Conservation (phyloP, 2,113 vertebrate genomes). For the Cyprinodon brontotheroides region DNA sequence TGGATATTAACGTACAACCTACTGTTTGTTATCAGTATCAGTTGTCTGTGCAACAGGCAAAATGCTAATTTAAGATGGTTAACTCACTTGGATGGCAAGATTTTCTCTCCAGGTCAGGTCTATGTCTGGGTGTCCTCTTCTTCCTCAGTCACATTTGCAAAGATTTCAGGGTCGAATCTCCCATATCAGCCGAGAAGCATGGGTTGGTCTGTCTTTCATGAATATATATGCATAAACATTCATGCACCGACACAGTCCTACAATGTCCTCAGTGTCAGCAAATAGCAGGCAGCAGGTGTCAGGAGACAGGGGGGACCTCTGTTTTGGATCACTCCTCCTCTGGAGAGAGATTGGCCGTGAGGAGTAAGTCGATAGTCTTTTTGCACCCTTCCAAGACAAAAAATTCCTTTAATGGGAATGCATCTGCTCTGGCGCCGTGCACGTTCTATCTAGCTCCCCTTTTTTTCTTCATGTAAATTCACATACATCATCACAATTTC, state of each 20-base stretch:
- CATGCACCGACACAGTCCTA: constrained; percentile 52
- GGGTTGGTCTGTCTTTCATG: constrained; percentile 31
- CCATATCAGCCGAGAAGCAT: constrained; percentile 38
- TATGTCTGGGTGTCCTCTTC: constrained; percentile 27
- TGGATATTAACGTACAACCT: not conserved
- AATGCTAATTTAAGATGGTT: not conserved
- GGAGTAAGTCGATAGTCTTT: constrained; percentile 48
- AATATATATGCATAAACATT: constrained; percentile 48
- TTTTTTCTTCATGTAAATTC: constrained; percentile 18
- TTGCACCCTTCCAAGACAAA: constrained; percentile 50
- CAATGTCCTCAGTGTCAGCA: constrained; percentile 65
- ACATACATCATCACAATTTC: constrained; percentile 21
- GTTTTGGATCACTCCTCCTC: constrained; percentile 49
- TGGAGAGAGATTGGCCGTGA: constrained; percentile 55
- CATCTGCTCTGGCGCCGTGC: constrained; percentile 60
- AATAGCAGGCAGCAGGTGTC: constrained; percentile 77
- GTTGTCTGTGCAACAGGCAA: not conserved
- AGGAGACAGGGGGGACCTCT: constrained; percentile 72
- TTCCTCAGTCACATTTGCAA: constrained; percentile 44
- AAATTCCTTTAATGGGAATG: constrained; percentile 60
- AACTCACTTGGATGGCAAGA: constrained; percentile 69
- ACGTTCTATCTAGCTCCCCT: not conserved
- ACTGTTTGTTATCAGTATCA: not conserved
- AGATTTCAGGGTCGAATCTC: constrained; percentile 23
- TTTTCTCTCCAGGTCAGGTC: constrained; percentile 31